Conservation (phyloP, 1,140 invertebrate genomes). For the Zaprionus africanus region DNA sequence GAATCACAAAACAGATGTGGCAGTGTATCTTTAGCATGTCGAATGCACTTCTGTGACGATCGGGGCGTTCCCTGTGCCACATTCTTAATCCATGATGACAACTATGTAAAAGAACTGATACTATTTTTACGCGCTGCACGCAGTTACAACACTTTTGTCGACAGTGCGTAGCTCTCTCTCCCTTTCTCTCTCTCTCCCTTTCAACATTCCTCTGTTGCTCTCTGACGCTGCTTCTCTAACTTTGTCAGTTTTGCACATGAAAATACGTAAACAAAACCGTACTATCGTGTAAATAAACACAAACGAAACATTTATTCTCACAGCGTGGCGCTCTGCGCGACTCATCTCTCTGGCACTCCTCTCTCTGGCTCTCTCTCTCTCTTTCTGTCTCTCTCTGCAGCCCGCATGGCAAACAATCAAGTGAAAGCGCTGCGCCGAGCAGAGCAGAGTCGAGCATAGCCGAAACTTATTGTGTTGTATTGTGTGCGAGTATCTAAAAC, state of each 20-base stretch:
- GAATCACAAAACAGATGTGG: slow-evolving; percentile 16
- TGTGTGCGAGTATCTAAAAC: slow-evolving; percentile 51
- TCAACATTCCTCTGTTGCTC: too few relatives aligned
- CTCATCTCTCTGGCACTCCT: slow-evolving; percentile 9
- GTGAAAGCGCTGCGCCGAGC: slow-evolving; percentile 70
- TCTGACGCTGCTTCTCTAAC: slow-evolving; percentile 13
- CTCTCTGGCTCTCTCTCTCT: background rate
- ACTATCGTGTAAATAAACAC: slow-evolving; percentile 74
- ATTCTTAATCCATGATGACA: slow-evolving; percentile 59
- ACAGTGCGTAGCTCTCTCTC: slow-evolving; percentile 10
- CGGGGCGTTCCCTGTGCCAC: slow-evolving; percentile 53
- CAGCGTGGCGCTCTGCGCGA: background rate
- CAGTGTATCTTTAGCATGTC: slow-evolving; percentile 32
- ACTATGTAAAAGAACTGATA: slow-evolving; percentile 48
- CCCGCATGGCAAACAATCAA: slow-evolving; percentile 76
- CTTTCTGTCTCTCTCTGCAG: slow-evolving; percentile 52
- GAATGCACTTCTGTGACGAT: slow-evolving; percentile 36
- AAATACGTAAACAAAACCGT: slow-evolving; percentile 78
- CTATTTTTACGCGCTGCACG: slow-evolving; percentile 52
- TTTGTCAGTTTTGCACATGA: slow-evolving; percentile 64
- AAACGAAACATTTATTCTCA: slow-evolving; percentile 65
- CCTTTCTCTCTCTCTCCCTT: background rate
- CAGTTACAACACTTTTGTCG: slow-evolving; percentile 18
- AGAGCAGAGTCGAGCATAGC: slow-evolving; percentile 29
- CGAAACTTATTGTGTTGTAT: slow-evolving; percentile 61